A percentile compares a stretch with the other conserved stretches of the same genome.
Conservation (phyloP, 2,113 vertebrate species). For the human (Homo sapiens) region GRCh38 chr4:72470001-72470500, state of each 20-base stretch:
- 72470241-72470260: background rate
- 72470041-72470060: background rate
- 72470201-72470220: background rate
- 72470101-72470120: background rate
- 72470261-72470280: background rate
- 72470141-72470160: background rate
- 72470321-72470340: background rate
- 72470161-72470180: background rate
- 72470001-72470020: background rate
- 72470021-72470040: background rate
- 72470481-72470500: no score
- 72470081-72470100: background rate
- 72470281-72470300: background rate
- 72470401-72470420: no score
- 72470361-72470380: background rate
- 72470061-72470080: background rate
- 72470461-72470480: no score
- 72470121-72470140: background rate
- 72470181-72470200: background rate
- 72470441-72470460: no score
- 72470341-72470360: background rate
- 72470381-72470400: no score
- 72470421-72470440: no score
- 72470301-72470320: background rate
- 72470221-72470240: background rate